phyloP scores from a whole-genome alignment of 2,113 vertebrate species.

The Phrynosoma blainvillii region DNA sequence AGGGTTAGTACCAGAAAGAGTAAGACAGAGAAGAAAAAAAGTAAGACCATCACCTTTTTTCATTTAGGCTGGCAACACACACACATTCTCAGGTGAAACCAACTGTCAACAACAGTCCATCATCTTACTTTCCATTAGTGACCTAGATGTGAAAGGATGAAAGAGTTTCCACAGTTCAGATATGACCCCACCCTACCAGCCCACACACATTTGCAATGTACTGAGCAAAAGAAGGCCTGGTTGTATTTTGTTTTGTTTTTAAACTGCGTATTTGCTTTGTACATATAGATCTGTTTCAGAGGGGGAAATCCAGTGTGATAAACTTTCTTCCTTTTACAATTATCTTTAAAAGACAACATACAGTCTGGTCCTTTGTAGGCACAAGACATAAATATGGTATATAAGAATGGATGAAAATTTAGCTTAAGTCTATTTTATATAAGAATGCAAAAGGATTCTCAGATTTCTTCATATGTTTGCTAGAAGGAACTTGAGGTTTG shows the following conservation, averaged over 20 bases:
- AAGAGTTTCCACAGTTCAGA: background rate
- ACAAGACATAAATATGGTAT: no score
- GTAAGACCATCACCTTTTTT: constrained; percentile 12
- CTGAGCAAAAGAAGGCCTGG: background rate
- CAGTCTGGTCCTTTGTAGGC: background rate
- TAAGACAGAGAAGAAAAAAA: constrained; percentile 6
- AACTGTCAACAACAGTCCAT: background rate
- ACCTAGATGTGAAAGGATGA: constrained; percentile 3
- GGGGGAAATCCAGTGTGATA: background rate
- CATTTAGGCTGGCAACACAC: constrained; percentile 15
- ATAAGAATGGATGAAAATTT: background rate
- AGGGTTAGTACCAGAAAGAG: background rate
- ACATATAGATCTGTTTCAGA: constrained; percentile 9
- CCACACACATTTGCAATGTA: background rate
- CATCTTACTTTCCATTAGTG: background rate
- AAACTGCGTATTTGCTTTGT: background rate
- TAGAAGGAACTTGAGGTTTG: background rate
- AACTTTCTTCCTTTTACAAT: background rate
- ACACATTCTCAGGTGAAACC: constrained; percentile 20
- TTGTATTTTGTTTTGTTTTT: background rate
- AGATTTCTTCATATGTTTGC: background rate
- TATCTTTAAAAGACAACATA: background rate
- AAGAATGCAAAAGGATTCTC: background rate
- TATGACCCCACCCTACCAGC: background rate
- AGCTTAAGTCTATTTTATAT: background rate